Conservation (phyloP, 2,797 vertebrate genomes). For the Mormyrus proboscirostris region DNA sequence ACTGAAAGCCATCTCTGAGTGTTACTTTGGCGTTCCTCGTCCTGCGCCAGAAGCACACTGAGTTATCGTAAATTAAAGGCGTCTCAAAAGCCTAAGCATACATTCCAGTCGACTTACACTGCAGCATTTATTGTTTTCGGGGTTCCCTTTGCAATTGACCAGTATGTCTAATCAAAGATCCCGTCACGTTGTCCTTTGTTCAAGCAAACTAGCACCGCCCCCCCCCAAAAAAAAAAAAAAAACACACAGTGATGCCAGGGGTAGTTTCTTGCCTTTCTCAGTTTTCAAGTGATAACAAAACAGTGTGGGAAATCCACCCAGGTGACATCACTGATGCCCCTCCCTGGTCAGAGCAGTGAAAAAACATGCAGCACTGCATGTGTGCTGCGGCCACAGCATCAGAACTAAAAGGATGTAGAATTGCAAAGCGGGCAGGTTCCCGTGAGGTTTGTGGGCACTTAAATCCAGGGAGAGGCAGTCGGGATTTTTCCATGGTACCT, state of each 20-base stretch:
- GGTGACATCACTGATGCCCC: neutral
- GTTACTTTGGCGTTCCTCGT: neutral
- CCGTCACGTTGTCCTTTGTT: neutral
- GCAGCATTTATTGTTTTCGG: neutral
- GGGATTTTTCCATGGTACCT: neutral
- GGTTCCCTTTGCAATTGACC: neutral
- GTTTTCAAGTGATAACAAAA: neutral
- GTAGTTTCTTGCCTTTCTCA: neutral
- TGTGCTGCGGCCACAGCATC: neutral
- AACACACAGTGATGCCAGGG: neutral
- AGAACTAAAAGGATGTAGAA: neutral
- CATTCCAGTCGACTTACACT: neutral
- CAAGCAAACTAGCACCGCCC: neutral
- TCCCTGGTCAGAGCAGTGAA: neutral
- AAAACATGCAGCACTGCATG: neutral
- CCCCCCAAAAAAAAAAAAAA: neutral
- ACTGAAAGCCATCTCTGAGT: neutral
- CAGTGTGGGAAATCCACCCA: neutral
- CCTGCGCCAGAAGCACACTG: neutral
- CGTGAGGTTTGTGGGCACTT: neutral
- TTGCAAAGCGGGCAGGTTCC: neutral
- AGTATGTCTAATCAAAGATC: neutral
- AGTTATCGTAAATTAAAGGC: neutral
- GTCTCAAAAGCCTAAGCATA: neutral
- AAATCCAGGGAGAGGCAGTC: neutral